Percentiles rank a stretch among this genome's conserved stretches.
phyloP scores from a whole-genome alignment of 2,113 vertebrate species.

The Parotia lawesii region DNA sequence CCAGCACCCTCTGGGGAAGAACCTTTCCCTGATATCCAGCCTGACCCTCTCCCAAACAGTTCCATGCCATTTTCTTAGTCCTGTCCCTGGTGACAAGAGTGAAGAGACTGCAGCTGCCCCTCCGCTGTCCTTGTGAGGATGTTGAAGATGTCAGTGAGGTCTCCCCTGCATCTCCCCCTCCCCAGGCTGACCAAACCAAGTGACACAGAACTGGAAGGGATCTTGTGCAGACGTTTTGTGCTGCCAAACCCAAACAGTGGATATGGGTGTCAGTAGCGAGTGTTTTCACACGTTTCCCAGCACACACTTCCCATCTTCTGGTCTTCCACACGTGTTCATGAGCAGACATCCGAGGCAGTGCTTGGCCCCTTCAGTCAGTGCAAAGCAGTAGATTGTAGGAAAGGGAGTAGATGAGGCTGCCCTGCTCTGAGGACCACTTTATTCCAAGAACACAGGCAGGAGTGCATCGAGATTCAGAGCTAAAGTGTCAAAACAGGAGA shows the following conservation, averaged over 20 bases:
- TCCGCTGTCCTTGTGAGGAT: neutral
- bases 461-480: neutral
- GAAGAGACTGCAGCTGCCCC: neutral
- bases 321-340: neutral
- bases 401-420: neutral
- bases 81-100: neutral
- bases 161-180: neutral
- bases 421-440: neutral
- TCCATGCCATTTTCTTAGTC: neutral
- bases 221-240: neutral
- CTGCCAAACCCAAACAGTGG: neutral
- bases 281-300: neutral
- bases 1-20: neutral
- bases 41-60: accelerated
- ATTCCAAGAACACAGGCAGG: neutral
- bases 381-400: neutral
- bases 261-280: accelerated
- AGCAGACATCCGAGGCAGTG: accelerated
- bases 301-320: neutral
- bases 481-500: neutral
- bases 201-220: accelerated
- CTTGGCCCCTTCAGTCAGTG: neutral
- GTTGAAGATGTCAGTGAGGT: neutral
- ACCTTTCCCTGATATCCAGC: accelerated
- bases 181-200: neutral